Evolutionary conservation across 2,113 vertebrate species (phyloP), one percentile per base, ranked within the genome.

Genomic region (Plecturocebus donacophilus): DNA sequence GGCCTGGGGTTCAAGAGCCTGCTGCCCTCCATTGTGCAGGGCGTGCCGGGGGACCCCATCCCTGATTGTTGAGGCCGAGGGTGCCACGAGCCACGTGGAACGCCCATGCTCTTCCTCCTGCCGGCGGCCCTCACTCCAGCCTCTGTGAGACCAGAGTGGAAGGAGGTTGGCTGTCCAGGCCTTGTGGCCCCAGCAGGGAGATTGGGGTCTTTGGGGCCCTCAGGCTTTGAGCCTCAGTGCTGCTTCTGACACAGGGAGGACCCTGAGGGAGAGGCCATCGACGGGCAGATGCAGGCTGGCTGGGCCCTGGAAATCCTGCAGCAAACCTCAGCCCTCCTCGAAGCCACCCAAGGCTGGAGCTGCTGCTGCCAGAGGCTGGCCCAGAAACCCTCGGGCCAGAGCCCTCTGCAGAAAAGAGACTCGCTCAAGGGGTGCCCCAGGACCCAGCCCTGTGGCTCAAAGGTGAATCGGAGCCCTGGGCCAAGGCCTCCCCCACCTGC

Each of bases 21-120:
- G 0, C 42, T 12, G 4, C 75, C 42, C 42, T 73, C 14, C 79
- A 11, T 32, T 7, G 20, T 35, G 30, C 45, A 35, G 45, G 45
- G 32, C 30, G 47, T 54, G 19, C 19, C 12, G 19, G 77, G 25
- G 47, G 77, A 1, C 47, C 30, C 77, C 5, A 21, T 52, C 19
- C 45, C 14, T 8, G 8, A 17, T 16, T 42, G 19, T n/a, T 19
- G 0, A 45, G 42, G 75, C 25, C 3, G 8, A 1, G 13, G 42
- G 73, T 27, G 42, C 23, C 1, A 42, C 71, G 19, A 30, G 30
- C 40, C 6, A 1, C 0, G 10, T 7, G 8, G 54, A 45, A 21
- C 10, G 45, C 23, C 13, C 1, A 0, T 20, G 19, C 27, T 19
- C 3, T 35, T 45, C 3, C 16, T 52, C 16, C 52, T 16, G 52